Percentiles rank a stretch among this genome's conserved stretches.
Conservation (phyloP, 2,888 invertebrate species). For the Ctena decussata region DNA sequence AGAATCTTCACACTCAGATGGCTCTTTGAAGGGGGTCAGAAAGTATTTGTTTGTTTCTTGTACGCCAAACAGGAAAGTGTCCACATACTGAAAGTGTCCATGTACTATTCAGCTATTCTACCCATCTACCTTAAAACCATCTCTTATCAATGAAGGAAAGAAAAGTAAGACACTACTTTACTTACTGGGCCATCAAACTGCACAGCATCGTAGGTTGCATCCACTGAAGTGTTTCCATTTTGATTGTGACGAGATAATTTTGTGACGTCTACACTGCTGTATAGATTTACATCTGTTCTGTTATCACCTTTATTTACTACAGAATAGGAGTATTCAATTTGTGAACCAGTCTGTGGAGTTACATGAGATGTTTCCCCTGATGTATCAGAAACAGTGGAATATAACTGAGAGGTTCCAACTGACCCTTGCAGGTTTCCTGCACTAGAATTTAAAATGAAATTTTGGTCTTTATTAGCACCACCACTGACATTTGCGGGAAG, state of each 20-base stretch:
- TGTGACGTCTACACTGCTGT: slow-evolving; percentile 25
- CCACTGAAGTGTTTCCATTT: slow-evolving; percentile 1
- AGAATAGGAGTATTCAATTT: neutral
- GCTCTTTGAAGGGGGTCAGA: too few species aligned
- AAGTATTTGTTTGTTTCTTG: too few species aligned
- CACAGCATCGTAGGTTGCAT: slow-evolving; percentile 44
- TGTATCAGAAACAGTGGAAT: neutral
- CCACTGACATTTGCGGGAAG: neutral
- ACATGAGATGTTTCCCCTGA: slow-evolving; percentile 18
- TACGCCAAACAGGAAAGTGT: too few species aligned
- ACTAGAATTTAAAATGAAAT: neutral
- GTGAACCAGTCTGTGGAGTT: slow-evolving; percentile 2
- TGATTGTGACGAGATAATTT: neutral
- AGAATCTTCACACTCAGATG: too few species aligned
- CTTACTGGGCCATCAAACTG: slow-evolving; percentile 5
- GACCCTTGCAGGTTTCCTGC: neutral
- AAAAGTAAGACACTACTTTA: too few species aligned
- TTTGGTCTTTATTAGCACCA: neutral
- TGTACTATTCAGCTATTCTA: too few species aligned
- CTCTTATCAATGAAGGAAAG: too few species aligned
- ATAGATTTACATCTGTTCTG: slow-evolving; percentile 10
- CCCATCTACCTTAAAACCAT: too few species aligned
- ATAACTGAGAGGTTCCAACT: slow-evolving; percentile 2
- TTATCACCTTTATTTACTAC: neutral
- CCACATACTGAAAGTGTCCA: too few species aligned